phyloP scores from a whole-genome alignment of 2,797 vertebrate species.

The Cygnus olor region DNA sequence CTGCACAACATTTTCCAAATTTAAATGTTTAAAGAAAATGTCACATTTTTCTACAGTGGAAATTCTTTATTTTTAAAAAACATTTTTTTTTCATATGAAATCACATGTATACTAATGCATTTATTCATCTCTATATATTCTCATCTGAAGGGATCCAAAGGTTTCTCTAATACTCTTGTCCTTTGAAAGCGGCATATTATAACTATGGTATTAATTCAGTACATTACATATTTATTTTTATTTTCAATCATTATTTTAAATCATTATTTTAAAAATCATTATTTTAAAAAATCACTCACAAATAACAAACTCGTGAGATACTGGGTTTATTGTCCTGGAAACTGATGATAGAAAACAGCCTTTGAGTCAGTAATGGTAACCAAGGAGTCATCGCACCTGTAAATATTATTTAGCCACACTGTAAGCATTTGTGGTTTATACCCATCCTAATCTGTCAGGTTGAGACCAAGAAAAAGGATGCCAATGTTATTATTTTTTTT shows the following conservation, averaged over 20 bases:
- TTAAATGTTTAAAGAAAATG: background rate
- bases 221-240: constrained; percentile 4
- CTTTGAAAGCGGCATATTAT: background rate
- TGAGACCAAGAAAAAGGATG: background rate
- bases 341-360: background rate
- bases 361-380: background rate
- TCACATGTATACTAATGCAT: background rate
- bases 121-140: background rate
- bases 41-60: background rate
- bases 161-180: background rate
- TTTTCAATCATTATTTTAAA: background rate
- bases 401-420: background rate
- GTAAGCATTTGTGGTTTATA: background rate
- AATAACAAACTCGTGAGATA: background rate
- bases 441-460: background rate
- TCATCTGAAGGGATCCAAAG: background rate
- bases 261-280: no score
- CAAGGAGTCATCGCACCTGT: background rate
- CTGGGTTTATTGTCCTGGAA: constrained; percentile 2
- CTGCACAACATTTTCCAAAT: background rate
- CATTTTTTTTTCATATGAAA: background rate
- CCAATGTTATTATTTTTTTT: background rate
- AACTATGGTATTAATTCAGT: background rate
- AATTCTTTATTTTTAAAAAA: background rate
- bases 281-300: background rate